phyloP scores from a whole-genome alignment of 2,113 vertebrate genomes.

The Malaclemys terrapin region DNA sequence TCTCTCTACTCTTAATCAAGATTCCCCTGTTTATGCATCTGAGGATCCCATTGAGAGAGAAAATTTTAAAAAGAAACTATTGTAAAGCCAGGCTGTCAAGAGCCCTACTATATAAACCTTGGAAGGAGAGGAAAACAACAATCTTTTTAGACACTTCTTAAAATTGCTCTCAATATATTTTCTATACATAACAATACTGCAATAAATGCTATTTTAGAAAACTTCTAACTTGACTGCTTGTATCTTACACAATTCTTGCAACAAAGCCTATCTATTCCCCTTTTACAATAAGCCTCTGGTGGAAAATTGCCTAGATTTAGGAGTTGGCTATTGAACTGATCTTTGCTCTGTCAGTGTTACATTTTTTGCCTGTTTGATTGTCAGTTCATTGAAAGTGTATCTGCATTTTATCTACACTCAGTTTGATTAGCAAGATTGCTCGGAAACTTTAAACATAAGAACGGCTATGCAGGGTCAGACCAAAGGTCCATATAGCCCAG shows the following conservation, averaged over 20 bases:
- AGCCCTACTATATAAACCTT: neutral
- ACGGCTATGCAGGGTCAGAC: too few relatives aligned
- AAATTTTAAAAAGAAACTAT: constrained; percentile 29
- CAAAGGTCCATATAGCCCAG: too few relatives aligned
- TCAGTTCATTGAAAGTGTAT: too few relatives aligned
- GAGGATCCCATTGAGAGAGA: too few relatives aligned
- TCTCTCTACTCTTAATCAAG: too few relatives aligned
- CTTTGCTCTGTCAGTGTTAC: constrained; percentile 57
- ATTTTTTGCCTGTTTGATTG: constrained; percentile 41
- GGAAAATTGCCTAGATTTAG: constrained; percentile 57
- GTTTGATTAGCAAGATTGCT: too few relatives aligned
- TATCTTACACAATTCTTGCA: neutral
- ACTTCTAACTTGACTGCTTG: constrained; percentile 23
- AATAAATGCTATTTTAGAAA: constrained; percentile 59
- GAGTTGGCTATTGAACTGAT: constrained; percentile 61
- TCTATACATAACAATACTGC: constrained; percentile 3
- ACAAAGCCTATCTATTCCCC: neutral
- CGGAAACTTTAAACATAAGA: too few relatives aligned
- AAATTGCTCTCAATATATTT: constrained; percentile 45
- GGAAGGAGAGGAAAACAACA: constrained; percentile 25
- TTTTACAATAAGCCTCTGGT: constrained; percentile 25
- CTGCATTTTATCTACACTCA: too few relatives aligned
- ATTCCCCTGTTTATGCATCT: too few relatives aligned
- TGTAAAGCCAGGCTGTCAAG: constrained; percentile 2
- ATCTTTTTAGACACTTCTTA: constrained; percentile 42